Evolutionary conservation across 2,113 vertebrate species (phyloP), one percentile per base, ranked within the genome.

Genomic region (Gorsachius goisagi): DNA sequence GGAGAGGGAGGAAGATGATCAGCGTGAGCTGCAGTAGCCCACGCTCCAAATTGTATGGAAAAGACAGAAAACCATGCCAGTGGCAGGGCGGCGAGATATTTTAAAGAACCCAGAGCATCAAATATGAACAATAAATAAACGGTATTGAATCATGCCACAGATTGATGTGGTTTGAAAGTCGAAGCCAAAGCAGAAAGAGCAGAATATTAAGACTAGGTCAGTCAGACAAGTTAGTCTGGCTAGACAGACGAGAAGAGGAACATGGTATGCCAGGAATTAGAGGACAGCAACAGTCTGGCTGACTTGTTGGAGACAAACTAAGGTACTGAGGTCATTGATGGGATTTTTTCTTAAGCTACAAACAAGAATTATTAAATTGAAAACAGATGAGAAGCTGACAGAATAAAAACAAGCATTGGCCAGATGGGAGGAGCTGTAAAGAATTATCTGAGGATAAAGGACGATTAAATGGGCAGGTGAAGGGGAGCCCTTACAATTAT

Each of bases 181-280:
- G 53, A 60, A 90, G 96, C 91, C 93, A 94, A 83, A 37, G 86
- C 62, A 88, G 79, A 88, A 84, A 88, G 63, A 85, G 79, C 59
- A 80, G 75, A 93, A 85, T 9, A 79, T 53, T 62, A n/a, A 88
- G 86, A 56, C 44, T 58, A 78, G 77, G 84, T 91, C 84, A 94
- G 71, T 39, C 88, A 95, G 91, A 72, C 78, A 47, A 92, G 94
- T 18, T 44, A 68, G 91, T 89, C 93, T 97, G 93, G 91, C 96
- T 76, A 94, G 95, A 86, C 93, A 92, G 95, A 30, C 0, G 11
- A 83, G 76, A 15, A 73, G 63, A 80, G 53, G 80, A 94, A 76
- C 72, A 3, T 1, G 83, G 83, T 69, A 95, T 93, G 96, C 87
- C 91, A 94, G 95, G 93, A 96, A 92, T 77, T 4, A 58, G 72